A percentile compares a stretch with the other conserved stretches of the same genome.
These are phyloP conservation scores for Apodemus sylvaticus DNA, from an alignment of 2,113 vertebrate genomes.

Conservation along the genomic window DNA sequence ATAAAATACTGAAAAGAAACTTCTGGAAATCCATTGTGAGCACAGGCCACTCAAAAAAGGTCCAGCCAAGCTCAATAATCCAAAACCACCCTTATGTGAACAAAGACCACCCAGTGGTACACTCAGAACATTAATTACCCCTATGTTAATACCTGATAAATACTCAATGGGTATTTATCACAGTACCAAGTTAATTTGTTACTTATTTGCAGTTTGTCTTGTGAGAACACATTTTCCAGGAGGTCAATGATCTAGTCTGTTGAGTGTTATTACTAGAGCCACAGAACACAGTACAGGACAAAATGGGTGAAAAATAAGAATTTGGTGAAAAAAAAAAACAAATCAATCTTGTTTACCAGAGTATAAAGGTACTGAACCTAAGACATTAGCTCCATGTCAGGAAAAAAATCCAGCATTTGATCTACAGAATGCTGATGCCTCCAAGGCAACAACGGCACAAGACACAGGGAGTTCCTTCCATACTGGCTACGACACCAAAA, in stretches of 20 bases:
- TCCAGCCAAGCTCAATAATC: constrained; percentile 4
- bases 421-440: constrained; percentile 8
- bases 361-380: constrained; percentile 18
- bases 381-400: neutral
- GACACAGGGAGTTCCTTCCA: neutral
- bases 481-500: constrained; percentile 51
- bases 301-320: neutral
- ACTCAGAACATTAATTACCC: constrained; percentile 15
- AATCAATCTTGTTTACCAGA: constrained; percentile 26
- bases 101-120: neutral
- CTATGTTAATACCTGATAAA: neutral
- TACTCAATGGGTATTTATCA: neutral
- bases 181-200: neutral
- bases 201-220: constrained; percentile 20
- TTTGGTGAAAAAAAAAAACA: constrained; percentile 15
- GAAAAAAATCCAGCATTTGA: neutral
- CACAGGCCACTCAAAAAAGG: neutral
- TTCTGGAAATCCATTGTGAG: constrained; percentile 54
- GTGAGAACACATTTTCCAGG: neutral
- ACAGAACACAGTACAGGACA: neutral
- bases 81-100: neutral
- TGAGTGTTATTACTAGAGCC: neutral
- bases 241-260: neutral
- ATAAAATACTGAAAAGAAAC: constrained; percentile 7
- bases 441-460: neutral